Evolutionary conservation across 1,140 invertebrate genomes (phyloP).

Genomic region (Pseudomyrmex dendroicus): DNA sequence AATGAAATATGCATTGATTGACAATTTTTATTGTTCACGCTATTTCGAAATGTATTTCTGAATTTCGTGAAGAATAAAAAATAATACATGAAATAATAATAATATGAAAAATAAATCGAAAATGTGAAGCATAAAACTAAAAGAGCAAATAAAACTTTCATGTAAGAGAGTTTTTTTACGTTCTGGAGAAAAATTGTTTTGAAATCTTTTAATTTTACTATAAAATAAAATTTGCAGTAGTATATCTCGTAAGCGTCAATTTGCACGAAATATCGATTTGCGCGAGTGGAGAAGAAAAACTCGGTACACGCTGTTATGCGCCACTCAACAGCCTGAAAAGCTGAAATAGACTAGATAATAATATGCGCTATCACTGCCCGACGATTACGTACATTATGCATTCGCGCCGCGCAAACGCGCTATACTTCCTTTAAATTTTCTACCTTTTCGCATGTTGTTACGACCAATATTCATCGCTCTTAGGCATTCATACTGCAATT

Average conservation of each 20-base stretch:
- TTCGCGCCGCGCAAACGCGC: conserved; percentile 15
- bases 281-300: conserved; percentile 15
- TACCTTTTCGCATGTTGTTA: not conserved
- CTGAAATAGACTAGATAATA: conserved; percentile 21
- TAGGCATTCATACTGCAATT: not conserved
- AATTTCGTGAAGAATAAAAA: not conserved
- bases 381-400: conserved; percentile 20
- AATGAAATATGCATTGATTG: conserved; percentile 10
- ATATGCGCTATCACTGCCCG: not conserved
- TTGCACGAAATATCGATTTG: not conserved
- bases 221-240: not conserved
- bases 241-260: not conserved
- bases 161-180: not conserved
- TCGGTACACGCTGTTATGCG: not conserved
- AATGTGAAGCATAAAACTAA: not conserved
- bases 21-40: not conserved
- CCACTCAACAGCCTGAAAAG: conserved; percentile 19
- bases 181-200: not conserved
- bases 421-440: conserved; percentile 27
- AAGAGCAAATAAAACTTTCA: not conserved
- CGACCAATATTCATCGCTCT: conserved; percentile 17
- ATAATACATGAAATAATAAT: not conserved
- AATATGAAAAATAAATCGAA: not conserved
- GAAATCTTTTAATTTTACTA: conserved; percentile 11
- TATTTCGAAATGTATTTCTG: not conserved